Conservation (phyloP, 2,113 vertebrate genomes). For the Mus pahari region DNA sequence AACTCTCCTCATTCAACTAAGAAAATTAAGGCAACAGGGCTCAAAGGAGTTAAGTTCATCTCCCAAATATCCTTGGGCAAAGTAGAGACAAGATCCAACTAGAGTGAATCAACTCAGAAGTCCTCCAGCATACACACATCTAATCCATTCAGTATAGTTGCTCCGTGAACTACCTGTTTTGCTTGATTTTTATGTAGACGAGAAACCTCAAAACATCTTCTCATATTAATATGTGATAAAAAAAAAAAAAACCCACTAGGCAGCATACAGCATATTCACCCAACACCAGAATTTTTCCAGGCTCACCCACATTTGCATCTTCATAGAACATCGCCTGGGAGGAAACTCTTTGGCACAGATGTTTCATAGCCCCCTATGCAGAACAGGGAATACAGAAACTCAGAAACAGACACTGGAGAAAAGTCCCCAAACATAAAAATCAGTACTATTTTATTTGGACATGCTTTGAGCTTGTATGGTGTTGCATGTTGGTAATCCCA, state of each 20-base stretch:
- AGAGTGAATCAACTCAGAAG: neutral
- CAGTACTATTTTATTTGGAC: neutral
- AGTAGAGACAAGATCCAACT: neutral
- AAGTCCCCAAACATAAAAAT: neutral
- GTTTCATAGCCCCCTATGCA: neutral
- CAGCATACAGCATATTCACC: accelerated
- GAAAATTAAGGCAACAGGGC: neutral
- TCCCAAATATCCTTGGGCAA: neutral
- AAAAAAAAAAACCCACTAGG: neutral
- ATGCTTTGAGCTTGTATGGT: neutral
- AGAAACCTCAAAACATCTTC: neutral
- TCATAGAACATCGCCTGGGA: neutral
- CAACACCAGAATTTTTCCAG: accelerated
- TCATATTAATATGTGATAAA: neutral
- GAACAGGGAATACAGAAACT: neutral
- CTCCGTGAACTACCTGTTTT: neutral
- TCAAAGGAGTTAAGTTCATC: neutral
- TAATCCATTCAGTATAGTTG: neutral
- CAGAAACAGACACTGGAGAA: neutral
- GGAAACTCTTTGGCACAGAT: neutral
- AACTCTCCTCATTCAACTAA: neutral
- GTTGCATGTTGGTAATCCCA: neutral
- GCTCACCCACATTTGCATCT: neutral
- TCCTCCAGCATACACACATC: neutral
- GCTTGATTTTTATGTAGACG: neutral